Conservation (phyloP, 2,797 vertebrate species). For the Tapera naevia region DNA sequence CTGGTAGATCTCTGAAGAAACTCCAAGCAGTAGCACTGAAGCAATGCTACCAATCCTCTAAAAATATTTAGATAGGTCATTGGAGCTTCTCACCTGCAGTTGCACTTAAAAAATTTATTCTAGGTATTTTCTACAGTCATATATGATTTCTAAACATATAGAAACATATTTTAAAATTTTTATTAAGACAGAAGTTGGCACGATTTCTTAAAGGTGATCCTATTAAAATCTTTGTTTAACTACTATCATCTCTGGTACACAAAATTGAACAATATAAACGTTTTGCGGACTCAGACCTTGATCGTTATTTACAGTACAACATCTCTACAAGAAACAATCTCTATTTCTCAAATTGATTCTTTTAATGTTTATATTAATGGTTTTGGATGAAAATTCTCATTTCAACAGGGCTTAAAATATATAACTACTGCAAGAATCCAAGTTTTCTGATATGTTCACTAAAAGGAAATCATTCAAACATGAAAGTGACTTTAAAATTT, state of each 20-base stretch:
- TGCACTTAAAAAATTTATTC: background rate
- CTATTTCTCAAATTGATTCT: background rate
- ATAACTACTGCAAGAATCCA: background rate
- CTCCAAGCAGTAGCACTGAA: background rate
- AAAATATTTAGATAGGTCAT: background rate
- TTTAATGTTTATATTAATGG: background rate
- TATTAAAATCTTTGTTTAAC: background rate
- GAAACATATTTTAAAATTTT: fast-evolving
- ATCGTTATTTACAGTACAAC: background rate
- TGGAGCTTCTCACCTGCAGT: background rate
- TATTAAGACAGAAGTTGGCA: background rate
- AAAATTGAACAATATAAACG: background rate
- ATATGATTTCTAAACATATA: background rate
- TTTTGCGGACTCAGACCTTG: background rate
- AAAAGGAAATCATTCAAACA: background rate
- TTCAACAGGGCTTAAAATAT: background rate
- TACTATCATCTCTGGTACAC: background rate
- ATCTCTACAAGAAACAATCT: background rate
- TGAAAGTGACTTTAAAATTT: background rate
- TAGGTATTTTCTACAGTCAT: background rate
- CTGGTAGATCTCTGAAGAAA: background rate
- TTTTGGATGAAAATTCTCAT: background rate
- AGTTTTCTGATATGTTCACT: background rate
- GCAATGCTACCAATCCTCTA: background rate
- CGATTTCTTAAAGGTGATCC: background rate